Percentiles rank a stretch among this genome's conserved stretches.
Conservation (phyloP, 2,888 invertebrate genomes). For the Mayetiola destructor region DNA sequence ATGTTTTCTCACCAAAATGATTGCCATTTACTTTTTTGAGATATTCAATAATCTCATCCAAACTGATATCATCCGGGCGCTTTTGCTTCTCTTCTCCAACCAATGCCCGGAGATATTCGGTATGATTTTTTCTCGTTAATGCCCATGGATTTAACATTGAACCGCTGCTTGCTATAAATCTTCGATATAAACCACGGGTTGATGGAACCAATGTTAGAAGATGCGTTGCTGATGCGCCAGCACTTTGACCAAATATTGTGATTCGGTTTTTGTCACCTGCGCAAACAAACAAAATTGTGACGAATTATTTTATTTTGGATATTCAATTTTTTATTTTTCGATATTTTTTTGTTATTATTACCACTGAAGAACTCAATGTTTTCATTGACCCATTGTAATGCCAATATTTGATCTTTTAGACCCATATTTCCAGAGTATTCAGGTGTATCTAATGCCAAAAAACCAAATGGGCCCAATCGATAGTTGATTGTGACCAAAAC, state of each 20-base stretch:
- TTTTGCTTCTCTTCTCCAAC: neutral
- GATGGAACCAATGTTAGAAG: neutral
- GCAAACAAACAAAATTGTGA: neutral
- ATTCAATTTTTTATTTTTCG: neutral
- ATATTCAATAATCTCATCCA: neutral
- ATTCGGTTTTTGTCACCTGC: slow-evolving; percentile 25
- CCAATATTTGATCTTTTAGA: slow-evolving; percentile 32
- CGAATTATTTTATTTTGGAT: too few relatives aligned
- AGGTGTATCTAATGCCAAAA: slow-evolving; percentile 30
- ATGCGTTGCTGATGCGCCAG: slow-evolving; percentile 22
- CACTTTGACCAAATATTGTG: slow-evolving; percentile 32
- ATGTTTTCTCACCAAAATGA: neutral
- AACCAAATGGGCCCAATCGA: slow-evolving; percentile 32
- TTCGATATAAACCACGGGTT: neutral
- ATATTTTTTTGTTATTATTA: neutral
- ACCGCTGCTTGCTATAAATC: neutral
- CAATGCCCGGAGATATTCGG: neutral
- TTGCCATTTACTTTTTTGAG: neutral
- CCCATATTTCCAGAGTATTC: slow-evolving; percentile 33
- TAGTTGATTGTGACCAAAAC: slow-evolving; percentile 30
- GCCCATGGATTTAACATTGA: neutral
- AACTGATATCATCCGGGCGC: neutral
- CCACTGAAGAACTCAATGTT: slow-evolving; percentile 33
- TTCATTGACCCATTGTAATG: slow-evolving; percentile 31
- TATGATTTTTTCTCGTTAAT: neutral